These are phyloP conservation scores for Stichopus horrens DNA, from an alignment of 53 echinoderm and acorn worm species.

Conservation along the genomic window DNA sequence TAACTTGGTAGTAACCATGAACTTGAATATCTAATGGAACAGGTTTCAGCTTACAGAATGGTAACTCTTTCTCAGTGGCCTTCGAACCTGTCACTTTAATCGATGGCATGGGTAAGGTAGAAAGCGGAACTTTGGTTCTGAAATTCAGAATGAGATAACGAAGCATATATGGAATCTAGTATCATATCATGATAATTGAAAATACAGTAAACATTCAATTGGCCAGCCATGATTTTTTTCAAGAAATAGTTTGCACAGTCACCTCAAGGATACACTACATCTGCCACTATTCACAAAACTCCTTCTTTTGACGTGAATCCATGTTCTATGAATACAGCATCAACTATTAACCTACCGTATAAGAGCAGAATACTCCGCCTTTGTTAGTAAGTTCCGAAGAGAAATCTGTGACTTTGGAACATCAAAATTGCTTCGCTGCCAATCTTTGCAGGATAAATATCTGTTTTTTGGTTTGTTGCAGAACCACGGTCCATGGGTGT, in stretches of 20 bases:
- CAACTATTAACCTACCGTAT: not conserved
- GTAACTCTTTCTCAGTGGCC: not conserved
- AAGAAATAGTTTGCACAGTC: not conserved
- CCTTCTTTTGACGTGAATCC: not conserved
- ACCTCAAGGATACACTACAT: not conserved
- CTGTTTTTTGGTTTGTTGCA: not conserved
- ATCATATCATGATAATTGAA: not conserved
- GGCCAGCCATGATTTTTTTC: not conserved
- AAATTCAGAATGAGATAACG: not conserved
- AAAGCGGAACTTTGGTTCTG: not conserved
- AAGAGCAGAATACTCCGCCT: not conserved
- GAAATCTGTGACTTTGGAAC: not conserved
- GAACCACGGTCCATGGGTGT: slow-evolving; percentile 5
- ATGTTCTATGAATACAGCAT: not conserved
- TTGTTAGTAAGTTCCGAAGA: not conserved
- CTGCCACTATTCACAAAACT: not conserved
- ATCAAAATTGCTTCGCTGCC: not conserved
- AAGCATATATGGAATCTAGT: not conserved
- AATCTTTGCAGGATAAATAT: not conserved
- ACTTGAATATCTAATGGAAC: not conserved
- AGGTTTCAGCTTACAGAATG: not conserved
- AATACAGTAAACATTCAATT: no score
- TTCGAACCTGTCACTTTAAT: not conserved
- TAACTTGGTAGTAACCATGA: not conserved
- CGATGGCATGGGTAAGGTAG: not conserved